Percentiles rank a stretch among this genome's conserved stretches.
Conservation (phyloP, 2,113 vertebrate genomes). For the Microtus richardsoni region DNA sequence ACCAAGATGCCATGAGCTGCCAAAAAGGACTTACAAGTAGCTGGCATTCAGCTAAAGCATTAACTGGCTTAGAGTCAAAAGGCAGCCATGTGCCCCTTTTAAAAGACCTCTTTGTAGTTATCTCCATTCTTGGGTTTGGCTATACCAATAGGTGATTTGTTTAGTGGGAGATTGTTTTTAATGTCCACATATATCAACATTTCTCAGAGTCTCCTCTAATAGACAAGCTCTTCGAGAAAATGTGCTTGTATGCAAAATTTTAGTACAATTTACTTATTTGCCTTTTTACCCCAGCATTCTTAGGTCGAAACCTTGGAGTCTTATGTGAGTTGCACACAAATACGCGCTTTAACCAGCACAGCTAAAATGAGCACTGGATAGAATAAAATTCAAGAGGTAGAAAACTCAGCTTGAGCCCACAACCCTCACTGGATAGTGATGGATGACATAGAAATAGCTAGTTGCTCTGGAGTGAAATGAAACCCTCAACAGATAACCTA, state of each 20-base stretch:
- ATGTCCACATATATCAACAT: neutral
- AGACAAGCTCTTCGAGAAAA: neutral
- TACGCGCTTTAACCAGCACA: neutral
- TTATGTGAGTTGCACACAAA: neutral
- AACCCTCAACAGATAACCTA: neutral
- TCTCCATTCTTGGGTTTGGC: neutral
- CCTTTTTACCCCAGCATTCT: neutral
- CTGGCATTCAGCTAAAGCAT: neutral
- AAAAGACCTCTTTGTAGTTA: neutral
- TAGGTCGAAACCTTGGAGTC: neutral
- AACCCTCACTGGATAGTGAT: neutral
- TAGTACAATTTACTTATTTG: neutral
- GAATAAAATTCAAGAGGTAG: neutral
- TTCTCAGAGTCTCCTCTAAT: neutral
- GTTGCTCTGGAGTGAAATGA: neutral
- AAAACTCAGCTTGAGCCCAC: neutral
- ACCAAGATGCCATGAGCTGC: neutral
- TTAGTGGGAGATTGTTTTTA: neutral
- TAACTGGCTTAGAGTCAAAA: neutral
- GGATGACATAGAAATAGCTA: neutral
- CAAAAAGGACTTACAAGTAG: neutral
- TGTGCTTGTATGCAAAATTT: neutral
- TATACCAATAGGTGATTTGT: neutral
- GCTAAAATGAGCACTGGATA: neutral
- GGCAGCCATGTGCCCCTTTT: neutral